Base-by-base conservation (phyloP, 1,140 invertebrate species). In the Brachionus sp. region DNA sequence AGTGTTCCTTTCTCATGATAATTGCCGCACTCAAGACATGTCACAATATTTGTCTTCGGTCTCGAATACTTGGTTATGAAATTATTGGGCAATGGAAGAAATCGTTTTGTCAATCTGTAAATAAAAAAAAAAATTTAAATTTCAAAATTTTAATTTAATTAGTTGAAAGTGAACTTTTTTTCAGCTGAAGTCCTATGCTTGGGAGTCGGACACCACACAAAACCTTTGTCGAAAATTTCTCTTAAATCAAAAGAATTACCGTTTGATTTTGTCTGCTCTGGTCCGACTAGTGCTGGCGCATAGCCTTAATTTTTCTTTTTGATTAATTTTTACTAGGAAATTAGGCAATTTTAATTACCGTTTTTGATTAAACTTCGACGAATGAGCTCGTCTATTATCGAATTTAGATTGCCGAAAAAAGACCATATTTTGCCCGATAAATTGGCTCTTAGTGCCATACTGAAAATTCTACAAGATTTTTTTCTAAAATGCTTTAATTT, bases 11-110 rank as follows among this genome's bases (percentile, higher is more conserved):
- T 64, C 35, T 82, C 80, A 13, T 82, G 62, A 82, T 68, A 68
- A 35, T n/a, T 44, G 5, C 80, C 80, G 13, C 64, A 64, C 23
- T 44, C 64, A 4, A 50, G 16, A 35, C 80, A 82, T 13, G 80
- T 70, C 6, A 82, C 23, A 3, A 82, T 82, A 70, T 82, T 82
- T 25, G 66, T 82, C 42, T 82, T 82, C 2, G 80, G 80, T 16
- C n/a, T 42, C 1, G 57, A 82, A 25, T 82, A 82, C 50, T 82
- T 82, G 13, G 77, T 80, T 35, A 80, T 80, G 19, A 80, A 80
- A 42, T 80, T 80, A 13, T 80, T 57, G 0, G 77, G 46, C 1
- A 80, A 16, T 42, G 77, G 77, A 19, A 80, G 39, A 57, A 80
- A 80, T 35, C 50, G 5, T 62, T 80, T 80, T 16, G 77, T 80